Evolutionary conservation across 2,797 vertebrate genomes (phyloP), one percentile per base, ranked within the genome.

Genomic region (Rhinella marina): DNA sequence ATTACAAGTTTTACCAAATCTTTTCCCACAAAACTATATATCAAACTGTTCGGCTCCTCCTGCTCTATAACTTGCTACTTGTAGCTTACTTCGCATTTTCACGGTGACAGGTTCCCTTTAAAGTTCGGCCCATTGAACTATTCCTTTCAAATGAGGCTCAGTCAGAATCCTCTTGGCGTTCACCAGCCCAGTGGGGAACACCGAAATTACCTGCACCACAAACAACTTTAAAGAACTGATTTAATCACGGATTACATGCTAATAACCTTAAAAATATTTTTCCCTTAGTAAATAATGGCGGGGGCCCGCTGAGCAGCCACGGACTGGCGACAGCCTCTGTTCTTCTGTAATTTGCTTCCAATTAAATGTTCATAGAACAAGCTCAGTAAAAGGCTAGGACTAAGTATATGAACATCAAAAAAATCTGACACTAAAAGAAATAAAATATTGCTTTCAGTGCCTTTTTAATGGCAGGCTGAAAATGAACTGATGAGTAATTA

Each of bases 231-330:
- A 85, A 90, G 90, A 91, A 92, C 93, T 93, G 91, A 94, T 93
- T 94, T 94, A 92, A 92, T 93, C 90, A 92, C 91, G 91, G 90
- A 93, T 94, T 93, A 93, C 89, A 90, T 90, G 89, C 82, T 92
- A 94, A 93, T 92, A 93, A 92, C 68, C 88, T 86, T 92, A 91
- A 90, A 92, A 93, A 92, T 93, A 64, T 90, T 94, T 90, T 92
- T 87, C 92, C 90, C 91, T 90, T 92, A 90, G 91, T 92, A 94
- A 94, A 95, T 92, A 93, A 92, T 92, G 89, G 91, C 29, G 89
- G 89, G 87, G 89, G 54, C 91, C 90, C 91, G 91, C 92, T 93
- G 92, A 76, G 88, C 41, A 82, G 61, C 86, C 81, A 76, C 70
- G 27, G 70, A 75, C 78, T 77, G 70, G 77, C 79, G 73, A 76